Conservation (phyloP, 2,797 vertebrate species). For the Mormyrus proboscirostris region DNA sequence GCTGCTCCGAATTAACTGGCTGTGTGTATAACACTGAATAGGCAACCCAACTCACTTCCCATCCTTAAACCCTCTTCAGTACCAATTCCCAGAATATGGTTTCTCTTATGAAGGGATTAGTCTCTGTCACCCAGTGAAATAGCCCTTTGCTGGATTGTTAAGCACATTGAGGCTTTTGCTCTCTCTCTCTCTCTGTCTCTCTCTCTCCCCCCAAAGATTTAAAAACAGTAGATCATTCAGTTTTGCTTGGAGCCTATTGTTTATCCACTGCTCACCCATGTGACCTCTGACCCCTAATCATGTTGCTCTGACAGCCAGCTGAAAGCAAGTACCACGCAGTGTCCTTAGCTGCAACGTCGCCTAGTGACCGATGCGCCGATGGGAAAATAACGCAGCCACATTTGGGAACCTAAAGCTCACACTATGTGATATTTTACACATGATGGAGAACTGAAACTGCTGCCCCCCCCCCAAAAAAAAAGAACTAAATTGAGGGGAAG, state of each 20-base stretch:
- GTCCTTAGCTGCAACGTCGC: neutral
- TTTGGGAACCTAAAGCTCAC: neutral
- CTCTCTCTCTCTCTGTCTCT: neutral
- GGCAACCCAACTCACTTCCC: neutral
- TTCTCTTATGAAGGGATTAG: neutral
- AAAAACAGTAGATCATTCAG: neutral
- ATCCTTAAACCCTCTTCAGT: neutral
- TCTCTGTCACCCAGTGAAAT: neutral
- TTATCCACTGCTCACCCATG: neutral
- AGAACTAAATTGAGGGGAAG: neutral
- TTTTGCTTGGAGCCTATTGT: neutral
- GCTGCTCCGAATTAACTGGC: neutral
- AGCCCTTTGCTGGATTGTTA: neutral
- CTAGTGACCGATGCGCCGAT: neutral
- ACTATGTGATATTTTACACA: neutral
- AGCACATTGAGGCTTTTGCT: neutral
- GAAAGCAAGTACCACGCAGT: neutral
- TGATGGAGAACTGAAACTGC: neutral
- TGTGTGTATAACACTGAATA: neutral
- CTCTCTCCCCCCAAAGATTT: neutral
- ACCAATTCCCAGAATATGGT: neutral
- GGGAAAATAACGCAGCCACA: neutral
- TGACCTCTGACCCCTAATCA: slow-evolving; percentile 1
- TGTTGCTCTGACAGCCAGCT: neutral
- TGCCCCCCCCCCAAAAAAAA: neutral